Conservation (phyloP, 2,888 invertebrate genomes). For the Thysanoteuthis rhombus region DNA sequence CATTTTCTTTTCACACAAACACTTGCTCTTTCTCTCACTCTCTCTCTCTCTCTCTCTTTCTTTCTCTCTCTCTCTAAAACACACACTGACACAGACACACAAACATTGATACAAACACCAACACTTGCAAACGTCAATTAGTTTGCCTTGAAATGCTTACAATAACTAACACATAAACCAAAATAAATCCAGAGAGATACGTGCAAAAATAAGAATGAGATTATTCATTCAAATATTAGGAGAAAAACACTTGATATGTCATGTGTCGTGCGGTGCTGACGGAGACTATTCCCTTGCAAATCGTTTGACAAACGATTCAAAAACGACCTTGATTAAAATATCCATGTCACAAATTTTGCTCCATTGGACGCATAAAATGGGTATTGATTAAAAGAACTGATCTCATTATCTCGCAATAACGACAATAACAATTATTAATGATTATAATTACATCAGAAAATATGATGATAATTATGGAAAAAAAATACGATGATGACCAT, state of each 20-base stretch:
- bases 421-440: background rate
- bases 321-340: background rate
- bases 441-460: background rate
- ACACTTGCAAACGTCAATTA: too few species aligned
- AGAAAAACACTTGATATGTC: background rate
- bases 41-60: background rate
- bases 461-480: background rate
- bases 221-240: background rate
- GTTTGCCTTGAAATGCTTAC: background rate
- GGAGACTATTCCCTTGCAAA: background rate
- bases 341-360: background rate
- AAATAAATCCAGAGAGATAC: background rate
- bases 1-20: too few species aligned
- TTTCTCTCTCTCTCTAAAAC: background rate
- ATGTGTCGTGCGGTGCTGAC: background rate
- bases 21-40: too few species aligned
- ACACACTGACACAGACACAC: background rate
- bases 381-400: background rate
- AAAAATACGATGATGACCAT: background rate
- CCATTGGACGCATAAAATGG: background rate
- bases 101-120: too few species aligned
- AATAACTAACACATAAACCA: background rate
- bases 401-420: background rate
- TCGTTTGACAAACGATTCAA: background rate
- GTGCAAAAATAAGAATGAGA: background rate